phyloP scores from a whole-genome alignment of 1,140 invertebrate genomes.

The Dinothrombium tinctorium region DNA sequence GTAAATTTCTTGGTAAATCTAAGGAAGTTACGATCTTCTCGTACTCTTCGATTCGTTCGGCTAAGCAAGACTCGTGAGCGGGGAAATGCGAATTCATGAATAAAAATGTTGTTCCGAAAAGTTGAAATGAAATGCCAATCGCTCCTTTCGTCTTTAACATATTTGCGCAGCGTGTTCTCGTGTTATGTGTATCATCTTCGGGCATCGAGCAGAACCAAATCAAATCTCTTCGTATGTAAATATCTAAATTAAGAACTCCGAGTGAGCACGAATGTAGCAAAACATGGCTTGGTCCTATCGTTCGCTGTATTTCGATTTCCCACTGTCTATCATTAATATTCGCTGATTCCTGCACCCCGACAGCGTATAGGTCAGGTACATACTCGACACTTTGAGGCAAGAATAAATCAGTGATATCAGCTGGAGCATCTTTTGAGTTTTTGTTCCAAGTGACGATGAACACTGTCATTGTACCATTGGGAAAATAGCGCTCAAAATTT shows the following conservation, averaged over 20 bases:
- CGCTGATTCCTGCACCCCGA: too few species aligned
- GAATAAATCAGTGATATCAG: too few species aligned
- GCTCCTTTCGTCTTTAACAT: slow-evolving; percentile 72
- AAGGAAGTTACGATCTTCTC: slow-evolving; percentile 58
- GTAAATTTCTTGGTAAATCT: slow-evolving; percentile 55
- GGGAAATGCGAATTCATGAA: slow-evolving; percentile 71
- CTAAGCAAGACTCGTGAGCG: slow-evolving; percentile 16
- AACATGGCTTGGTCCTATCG: slow-evolving; percentile 67
- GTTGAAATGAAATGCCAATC: slow-evolving; percentile 56
- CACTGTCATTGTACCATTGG: too few species aligned
- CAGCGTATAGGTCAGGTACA: too few species aligned
- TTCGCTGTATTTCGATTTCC: too few species aligned
- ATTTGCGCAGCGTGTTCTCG: slow-evolving; percentile 7
- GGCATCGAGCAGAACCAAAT: slow-evolving; percentile 63
- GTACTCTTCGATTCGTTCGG: slow-evolving; percentile 46
- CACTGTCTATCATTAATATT: too few species aligned
- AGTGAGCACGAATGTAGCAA: slow-evolving; percentile 51
- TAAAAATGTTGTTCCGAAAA: slow-evolving; percentile 82
- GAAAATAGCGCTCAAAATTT: too few species aligned
- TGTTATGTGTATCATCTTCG: slow-evolving; percentile 13
- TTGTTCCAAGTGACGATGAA: too few species aligned
- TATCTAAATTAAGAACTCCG: slow-evolving; percentile 60
- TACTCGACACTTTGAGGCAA: too few species aligned
- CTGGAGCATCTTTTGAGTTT: too few species aligned
- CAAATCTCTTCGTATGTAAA: slow-evolving; percentile 65